Conservation (phyloP, 2,113 vertebrate species). For the Amphilophus citrinellus region DNA sequence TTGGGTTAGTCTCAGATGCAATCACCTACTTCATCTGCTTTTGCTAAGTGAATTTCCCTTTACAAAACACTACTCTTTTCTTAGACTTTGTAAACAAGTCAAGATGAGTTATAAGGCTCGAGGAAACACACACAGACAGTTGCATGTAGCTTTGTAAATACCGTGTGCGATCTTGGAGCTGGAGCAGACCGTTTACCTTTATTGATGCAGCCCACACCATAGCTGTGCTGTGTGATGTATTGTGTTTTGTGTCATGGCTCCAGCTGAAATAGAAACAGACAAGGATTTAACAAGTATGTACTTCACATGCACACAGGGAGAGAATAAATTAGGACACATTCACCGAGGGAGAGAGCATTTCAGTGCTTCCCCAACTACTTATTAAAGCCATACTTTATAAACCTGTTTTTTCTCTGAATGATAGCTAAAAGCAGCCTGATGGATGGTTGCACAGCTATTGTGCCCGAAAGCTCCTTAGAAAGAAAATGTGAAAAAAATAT, state of each 20-base stretch:
- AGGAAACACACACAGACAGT: not conserved
- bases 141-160: constrained; percentile 12
- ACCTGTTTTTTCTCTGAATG: not conserved
- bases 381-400: not conserved
- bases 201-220: constrained; percentile 21
- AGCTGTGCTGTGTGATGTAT: not conserved
- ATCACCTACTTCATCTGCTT: not conserved
- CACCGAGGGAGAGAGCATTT: not conserved
- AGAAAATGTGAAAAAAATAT: not conserved
- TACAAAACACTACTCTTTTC: not conserved
- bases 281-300: not conserved
- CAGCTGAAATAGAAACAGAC: not conserved
- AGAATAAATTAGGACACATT: not conserved
- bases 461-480: not conserved
- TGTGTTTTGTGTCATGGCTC: not conserved
- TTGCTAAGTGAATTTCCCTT: constrained; percentile 3
- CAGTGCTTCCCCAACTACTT: not conserved
- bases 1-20: not conserved
- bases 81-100: constrained; percentile 4
- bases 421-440: not conserved
- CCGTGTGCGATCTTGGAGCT: not conserved
- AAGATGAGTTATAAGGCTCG: not conserved
- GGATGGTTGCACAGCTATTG: not conserved
- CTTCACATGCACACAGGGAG: not conserved
- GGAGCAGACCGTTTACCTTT: not conserved